Conservation (phyloP, 2,888 invertebrate genomes). For the Cephus spinipes region DNA sequence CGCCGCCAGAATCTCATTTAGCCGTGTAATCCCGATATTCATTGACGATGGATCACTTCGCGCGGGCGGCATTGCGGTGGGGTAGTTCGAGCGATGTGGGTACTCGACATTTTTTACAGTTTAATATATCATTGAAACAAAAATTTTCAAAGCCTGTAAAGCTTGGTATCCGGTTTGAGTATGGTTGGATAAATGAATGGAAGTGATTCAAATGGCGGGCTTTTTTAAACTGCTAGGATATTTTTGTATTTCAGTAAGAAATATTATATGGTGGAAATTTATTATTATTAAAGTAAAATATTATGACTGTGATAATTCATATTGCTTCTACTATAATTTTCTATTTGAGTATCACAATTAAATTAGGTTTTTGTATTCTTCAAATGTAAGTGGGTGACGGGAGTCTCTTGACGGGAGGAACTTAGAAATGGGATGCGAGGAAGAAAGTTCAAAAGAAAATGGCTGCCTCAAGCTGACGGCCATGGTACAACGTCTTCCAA, state of each 20-base stretch:
- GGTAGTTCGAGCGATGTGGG: conserved; percentile 22
- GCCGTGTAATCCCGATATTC: conserved; percentile 60
- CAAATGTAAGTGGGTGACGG: background rate
- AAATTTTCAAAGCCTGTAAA: background rate
- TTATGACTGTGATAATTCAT: background rate
- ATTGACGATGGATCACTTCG: conserved; percentile 48
- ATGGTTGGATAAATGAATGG: conserved; percentile 17
- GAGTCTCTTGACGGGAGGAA: background rate
- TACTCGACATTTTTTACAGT: conserved; percentile 28
- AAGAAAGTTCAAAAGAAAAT: background rate
- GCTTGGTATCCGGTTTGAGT: background rate
- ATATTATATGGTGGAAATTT: background rate
- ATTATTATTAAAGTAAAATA: background rate
- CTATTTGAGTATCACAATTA: background rate
- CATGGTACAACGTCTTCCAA: background rate
- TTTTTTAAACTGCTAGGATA: background rate
- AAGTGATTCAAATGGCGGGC: background rate
- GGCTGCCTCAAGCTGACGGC: background rate
- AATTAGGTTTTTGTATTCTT: background rate
- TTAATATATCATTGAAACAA: conserved; percentile 43
- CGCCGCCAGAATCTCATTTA: conserved; percentile 64
- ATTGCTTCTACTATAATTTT: background rate
- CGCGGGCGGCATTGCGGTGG: conserved; percentile 39
- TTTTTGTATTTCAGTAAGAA: background rate
- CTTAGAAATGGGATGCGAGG: background rate